These are phyloP conservation scores for Hippocampus zosterae DNA, from an alignment of 2,113 vertebrate genomes.

Conservation along the genomic window DNA sequence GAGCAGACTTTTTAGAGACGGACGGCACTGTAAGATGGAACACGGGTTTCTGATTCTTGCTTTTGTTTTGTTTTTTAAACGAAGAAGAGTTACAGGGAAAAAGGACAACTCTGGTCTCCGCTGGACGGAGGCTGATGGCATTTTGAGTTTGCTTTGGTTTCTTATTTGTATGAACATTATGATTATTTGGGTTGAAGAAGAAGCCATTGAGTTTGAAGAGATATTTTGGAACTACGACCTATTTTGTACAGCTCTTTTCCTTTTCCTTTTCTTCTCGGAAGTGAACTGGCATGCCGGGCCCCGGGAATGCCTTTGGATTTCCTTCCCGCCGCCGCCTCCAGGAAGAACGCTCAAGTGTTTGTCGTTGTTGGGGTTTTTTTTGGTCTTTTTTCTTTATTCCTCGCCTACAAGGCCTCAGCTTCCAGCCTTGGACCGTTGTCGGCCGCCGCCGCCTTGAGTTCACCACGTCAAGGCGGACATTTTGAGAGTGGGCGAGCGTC, in stretches of 20 bases:
- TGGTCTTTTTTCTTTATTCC: slow-evolving; percentile 41
- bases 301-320: slow-evolving; percentile 70
- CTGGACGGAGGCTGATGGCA: slow-evolving; percentile 64
- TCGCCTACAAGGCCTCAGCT: slow-evolving; percentile 31
- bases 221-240: slow-evolving; percentile 71
- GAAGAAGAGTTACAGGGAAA: slow-evolving; percentile 43
- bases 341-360: background rate
- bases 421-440: slow-evolving; percentile 23
- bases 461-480: background rate
- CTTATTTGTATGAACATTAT: no score
- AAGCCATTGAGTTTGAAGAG: slow-evolving; percentile 73
- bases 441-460: slow-evolving; percentile 50
- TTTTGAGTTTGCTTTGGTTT: slow-evolving; percentile 3
- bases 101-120: slow-evolving; percentile 62
- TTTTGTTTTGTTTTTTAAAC: slow-evolving; percentile 40
- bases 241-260: slow-evolving; percentile 73
- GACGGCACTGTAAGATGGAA: slow-evolving; percentile 72
- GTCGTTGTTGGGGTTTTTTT: background rate
- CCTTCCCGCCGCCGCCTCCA: slow-evolving; percentile 51
- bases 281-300: slow-evolving; percentile 61
- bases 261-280: slow-evolving; percentile 65
- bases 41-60: slow-evolving; percentile 63
- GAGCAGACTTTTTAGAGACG: slow-evolving; percentile 55
- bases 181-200: slow-evolving; percentile 48
- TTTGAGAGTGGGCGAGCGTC: slow-evolving; percentile 15